Evolutionary conservation across 1,140 invertebrate genomes (phyloP).

Genomic region (Orussus abietinus): DNA sequence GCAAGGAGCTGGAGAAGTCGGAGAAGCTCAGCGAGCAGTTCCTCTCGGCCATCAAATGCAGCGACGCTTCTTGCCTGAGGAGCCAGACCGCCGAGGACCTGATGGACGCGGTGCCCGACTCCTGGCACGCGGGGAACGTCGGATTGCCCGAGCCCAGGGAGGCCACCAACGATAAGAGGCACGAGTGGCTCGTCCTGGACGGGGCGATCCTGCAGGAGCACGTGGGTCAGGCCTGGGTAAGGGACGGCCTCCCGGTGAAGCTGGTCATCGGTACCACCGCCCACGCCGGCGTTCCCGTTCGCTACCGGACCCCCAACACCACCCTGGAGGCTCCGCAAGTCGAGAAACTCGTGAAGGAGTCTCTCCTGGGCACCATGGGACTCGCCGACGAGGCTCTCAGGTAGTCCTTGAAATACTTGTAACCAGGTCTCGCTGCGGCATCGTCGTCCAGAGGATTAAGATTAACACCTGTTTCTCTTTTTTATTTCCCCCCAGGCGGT

Average conservation of each 20-base stretch:
- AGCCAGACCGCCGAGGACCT: conserved; percentile 61
- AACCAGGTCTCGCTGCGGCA: no score
- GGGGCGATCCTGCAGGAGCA: conserved; percentile 64
- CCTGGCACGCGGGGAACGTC: conserved; percentile 62
- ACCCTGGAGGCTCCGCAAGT: conserved; percentile 63
- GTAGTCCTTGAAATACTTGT: no score
- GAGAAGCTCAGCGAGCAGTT: conserved; percentile 61
- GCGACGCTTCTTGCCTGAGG: conserved; percentile 59
- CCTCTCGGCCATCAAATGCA: conserved; percentile 54
- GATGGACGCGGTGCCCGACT: conserved; percentile 63
- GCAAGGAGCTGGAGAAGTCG: conserved; percentile 57
- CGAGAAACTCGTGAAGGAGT: conserved; percentile 60
- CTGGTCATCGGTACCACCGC: conserved; percentile 71
- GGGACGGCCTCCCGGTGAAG: conserved; percentile 51
- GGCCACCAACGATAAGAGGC: conserved; percentile 52
- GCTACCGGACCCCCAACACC: conserved; percentile 55
- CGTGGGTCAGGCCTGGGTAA: conserved; percentile 59
- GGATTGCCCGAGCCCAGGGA: conserved; percentile 60
- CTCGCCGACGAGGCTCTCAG: conserved; percentile 59
- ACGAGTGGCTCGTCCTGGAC: conserved; percentile 74
- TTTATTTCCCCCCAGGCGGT: conserved; percentile 46
- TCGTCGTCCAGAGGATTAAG: no score
- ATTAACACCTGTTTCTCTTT: no score
- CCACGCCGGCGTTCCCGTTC: conserved; percentile 62
- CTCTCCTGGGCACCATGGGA: conserved; percentile 60